Evolutionary conservation across 92 coral and sea anemone species (phyloP), one percentile per base, ranked within the genome.

Genomic region (Diadumene lineata): DNA sequence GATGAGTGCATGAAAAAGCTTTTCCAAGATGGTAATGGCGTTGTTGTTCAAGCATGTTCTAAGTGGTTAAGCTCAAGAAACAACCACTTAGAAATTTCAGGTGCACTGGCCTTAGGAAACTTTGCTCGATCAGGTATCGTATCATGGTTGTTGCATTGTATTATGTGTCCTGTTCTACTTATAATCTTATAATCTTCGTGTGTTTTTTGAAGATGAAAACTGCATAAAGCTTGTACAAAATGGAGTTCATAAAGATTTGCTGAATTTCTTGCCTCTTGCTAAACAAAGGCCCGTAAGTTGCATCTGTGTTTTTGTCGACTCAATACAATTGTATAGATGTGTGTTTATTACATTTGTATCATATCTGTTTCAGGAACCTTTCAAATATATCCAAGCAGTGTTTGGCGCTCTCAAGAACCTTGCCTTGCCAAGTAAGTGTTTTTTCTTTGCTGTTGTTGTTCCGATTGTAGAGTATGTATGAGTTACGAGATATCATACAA

Each of bases 321-420:
- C 48, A 38, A 6, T 26, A 4, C 2, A 60, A 23, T 18, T 1
- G n/a, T 29, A 50, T 43, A 3, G 6, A n/a, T 51, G n/a, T 70
- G 30, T 26, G 17, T 60, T 3, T 72, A 34, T 16, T 67, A 82
- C 34, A n/a, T n/a, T n/a, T n/a, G n/a, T n/a, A n/a, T n/a, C n/a
- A n/a, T n/a, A n/a, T n/a, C n/a, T n/a, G n/a, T n/a, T n/a, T n/a
- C 57, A 94, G 98, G 93, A 94, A 61, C 86, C 89, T 58, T 87
- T 79, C 43, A 88, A 90, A 46, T 85, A 88, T 44, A 80, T 86
- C 33, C 89, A 86, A 53, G 92, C 98, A 19, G 84, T 94, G 43
- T 89, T 94, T 63, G 94, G 98, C 72, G 98, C 98, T n/a, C 64
- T 94, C 25, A 89, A 90, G 68, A 94, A 94, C 60, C 84, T 94